These are phyloP conservation scores for Bugula neritina DNA, from an alignment of 2,888 invertebrate genomes.

Conservation along the genomic window DNA sequence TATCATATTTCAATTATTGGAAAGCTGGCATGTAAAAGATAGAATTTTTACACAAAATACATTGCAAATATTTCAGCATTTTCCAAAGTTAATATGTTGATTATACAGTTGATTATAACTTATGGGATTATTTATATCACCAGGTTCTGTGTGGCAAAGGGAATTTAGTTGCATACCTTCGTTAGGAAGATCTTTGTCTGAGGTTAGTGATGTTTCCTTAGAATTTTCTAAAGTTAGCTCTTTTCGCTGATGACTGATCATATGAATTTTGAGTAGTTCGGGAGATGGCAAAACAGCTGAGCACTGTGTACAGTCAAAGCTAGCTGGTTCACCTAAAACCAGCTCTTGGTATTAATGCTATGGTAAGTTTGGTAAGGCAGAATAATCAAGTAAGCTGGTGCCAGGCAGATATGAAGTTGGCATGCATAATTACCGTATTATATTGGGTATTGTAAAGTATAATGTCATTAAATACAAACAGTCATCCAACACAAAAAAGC, in stretches of 20 bases:
- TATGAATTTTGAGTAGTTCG: not conserved
- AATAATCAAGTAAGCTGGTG: not conserved
- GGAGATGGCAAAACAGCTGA: slow-evolving; percentile 20
- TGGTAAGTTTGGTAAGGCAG: not conserved
- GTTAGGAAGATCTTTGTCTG: not conserved
- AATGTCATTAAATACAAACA: too few species aligned
- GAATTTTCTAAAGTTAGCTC: not conserved
- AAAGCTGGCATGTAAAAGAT: too few species aligned
- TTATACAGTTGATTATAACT: too few species aligned
- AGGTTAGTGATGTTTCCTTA: not conserved
- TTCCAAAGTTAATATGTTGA: too few species aligned
- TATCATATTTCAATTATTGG: too few species aligned
- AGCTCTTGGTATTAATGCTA: not conserved
- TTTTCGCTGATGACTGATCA: slow-evolving; percentile 2
- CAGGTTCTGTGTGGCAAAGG: too few species aligned
- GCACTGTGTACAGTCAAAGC: slow-evolving; percentile 23
- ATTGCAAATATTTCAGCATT: too few species aligned
- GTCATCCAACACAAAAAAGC: too few species aligned
- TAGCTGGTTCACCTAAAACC: slow-evolving; percentile 23
- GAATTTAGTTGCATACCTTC: not conserved
- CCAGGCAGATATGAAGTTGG: not conserved
- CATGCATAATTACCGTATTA: not conserved
- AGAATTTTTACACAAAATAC: too few species aligned
- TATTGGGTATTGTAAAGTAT: too few species aligned
- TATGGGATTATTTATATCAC: too few species aligned